Evolutionary conservation across 1,140 invertebrate genomes (phyloP), one percentile per base, ranked within the genome.

Genomic region (Brachionus asplanchnoidis): DNA sequence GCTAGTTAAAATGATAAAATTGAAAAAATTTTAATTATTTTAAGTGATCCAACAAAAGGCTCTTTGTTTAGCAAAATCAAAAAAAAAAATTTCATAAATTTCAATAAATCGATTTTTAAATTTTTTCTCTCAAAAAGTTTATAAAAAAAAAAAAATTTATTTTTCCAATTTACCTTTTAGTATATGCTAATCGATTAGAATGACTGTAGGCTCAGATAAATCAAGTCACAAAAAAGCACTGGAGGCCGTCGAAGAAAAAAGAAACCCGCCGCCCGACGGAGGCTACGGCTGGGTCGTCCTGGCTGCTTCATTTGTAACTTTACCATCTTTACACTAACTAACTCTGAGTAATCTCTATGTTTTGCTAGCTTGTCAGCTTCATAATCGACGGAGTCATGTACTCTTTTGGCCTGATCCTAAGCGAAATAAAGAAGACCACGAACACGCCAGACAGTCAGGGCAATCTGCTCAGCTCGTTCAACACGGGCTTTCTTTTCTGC

Each of bases 211-310:
- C 40, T 73, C 68, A 73, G 36, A 73, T 40, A 73, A 73, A 73
- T 73, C 68, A 42, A 42, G 40, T 73, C 12, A 20, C n/a, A 73
- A 73, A 73, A 73, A 73, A 40, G 17, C 32, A 20, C 32, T 17
- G 20, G 17, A 20, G 7, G 32, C 17, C 11, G 12, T 17, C 17
- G 68, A 77, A 12, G 73, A 77, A 7, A 82, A 3, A 65, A 42
- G 8, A 12, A 82, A 44, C n/a, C 36, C 53, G 20, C 50, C 79
- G 26, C 82, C 82, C 1, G 82, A 84, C 70, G 82, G 82, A 53
- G 82, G 82, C 32, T 84, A 73, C 42, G 82, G 82, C 44, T 84
- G 82, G 82, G 42, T 84, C 12, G 66, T 84, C 8, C 60, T 73
- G 12, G 26, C 36, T 42, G 82, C 60, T 50, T 50, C 82, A 84